These are phyloP conservation scores for Melanotaenia trifasciata DNA, from an alignment of 2,797 vertebrate species.

Conservation along the genomic window DNA sequence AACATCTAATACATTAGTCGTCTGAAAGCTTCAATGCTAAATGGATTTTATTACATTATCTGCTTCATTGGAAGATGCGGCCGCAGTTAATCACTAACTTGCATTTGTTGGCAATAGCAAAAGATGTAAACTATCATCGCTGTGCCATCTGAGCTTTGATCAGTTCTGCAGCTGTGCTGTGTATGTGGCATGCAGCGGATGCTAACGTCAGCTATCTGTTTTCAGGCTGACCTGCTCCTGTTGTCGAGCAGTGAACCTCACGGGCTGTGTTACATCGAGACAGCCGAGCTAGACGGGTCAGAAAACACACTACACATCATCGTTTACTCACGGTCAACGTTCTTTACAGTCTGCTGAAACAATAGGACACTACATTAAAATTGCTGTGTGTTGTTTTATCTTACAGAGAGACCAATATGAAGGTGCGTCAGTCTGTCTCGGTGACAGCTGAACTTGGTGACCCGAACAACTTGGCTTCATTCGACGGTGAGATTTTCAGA, in stretches of 20 bases:
- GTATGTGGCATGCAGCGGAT: constrained; percentile 12
- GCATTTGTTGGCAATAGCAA: neutral
- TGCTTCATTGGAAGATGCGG: constrained; percentile 4
- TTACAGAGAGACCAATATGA: constrained; percentile 95
- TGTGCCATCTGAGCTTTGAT: constrained; percentile 9
- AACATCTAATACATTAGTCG: neutral
- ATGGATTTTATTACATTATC: constrained; percentile 11
- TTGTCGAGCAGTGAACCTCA: constrained; percentile 96
- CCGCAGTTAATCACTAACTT: constrained; percentile 1
- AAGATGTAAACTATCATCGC: constrained; percentile 4
- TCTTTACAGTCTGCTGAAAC: constrained; percentile 15
- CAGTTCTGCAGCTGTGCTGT: constrained; percentile 18
- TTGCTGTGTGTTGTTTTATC: constrained; percentile 36
- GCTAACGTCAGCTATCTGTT: constrained; percentile 56
- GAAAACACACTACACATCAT: constrained; percentile 35
- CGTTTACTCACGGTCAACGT: neutral
- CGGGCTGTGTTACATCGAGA: constrained; percentile 96
- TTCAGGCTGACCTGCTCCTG: constrained; percentile 94
- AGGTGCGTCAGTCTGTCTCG: constrained; percentile 92
- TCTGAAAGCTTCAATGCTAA: neutral
- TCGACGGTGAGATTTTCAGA: constrained; percentile 85
- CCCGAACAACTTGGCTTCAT: constrained; percentile 87
- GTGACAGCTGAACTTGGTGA: constrained; percentile 90
- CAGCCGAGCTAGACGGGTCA: constrained; percentile 95
- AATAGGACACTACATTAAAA: constrained; percentile 35